phyloP scores from a whole-genome alignment of 2,113 vertebrate genomes.

The Salvelinus alpinus region DNA sequence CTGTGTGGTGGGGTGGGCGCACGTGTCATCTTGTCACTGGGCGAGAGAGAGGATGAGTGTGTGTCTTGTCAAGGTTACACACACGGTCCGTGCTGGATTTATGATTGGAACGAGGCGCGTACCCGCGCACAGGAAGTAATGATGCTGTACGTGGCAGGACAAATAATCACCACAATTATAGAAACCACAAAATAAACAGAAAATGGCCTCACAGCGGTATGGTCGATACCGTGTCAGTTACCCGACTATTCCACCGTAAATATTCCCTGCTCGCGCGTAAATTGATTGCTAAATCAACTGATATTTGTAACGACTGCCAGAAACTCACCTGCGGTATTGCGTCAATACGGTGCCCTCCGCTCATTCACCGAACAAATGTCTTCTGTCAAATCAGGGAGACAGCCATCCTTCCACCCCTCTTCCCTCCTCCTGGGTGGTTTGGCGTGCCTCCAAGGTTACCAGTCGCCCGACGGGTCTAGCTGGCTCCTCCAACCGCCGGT shows the following conservation, averaged over 20 bases:
- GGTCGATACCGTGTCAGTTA: no score
- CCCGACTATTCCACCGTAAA: neutral
- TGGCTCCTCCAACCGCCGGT: neutral
- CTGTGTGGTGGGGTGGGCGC: neutral
- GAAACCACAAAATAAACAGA: neutral
- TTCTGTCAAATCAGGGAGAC: neutral
- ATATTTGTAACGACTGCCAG: neutral
- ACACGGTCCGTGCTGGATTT: conserved; percentile 14
- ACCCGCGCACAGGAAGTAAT: neutral
- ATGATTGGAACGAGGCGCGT: conserved; percentile 50
- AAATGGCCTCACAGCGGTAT: no score
- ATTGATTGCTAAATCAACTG: neutral
- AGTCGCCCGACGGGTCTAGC: neutral
- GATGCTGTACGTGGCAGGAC: neutral
- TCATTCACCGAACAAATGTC: conserved; percentile 43
- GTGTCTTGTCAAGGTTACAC: neutral
- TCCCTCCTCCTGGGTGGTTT: neutral
- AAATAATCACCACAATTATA: neutral
- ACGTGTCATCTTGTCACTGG: neutral
- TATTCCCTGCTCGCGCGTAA: neutral
- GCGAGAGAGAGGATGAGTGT: no score
- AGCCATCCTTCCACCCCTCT: conserved; percentile 26
- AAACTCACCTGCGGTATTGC: conserved; percentile 48
- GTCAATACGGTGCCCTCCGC: conserved; percentile 21
- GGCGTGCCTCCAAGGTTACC: neutral